Percentiles rank a stretch among this genome's conserved stretches.
Conservation (phyloP, 1,140 invertebrate species). For the Pissodes strobi region DNA sequence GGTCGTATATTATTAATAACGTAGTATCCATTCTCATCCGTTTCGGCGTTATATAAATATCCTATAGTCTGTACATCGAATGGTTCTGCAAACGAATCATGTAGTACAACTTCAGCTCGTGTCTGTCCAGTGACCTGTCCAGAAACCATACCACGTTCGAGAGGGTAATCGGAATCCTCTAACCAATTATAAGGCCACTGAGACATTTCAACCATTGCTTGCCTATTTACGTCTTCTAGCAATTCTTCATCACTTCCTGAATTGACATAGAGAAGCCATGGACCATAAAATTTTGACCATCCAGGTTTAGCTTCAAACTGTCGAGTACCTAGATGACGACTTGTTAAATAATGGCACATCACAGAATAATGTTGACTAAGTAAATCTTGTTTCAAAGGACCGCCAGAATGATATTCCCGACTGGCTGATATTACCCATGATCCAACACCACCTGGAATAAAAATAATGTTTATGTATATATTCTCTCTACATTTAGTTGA, state of each 20-base stretch:
- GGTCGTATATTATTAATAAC: not conserved
- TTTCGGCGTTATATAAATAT: not conserved
- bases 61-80: constrained; percentile 4
- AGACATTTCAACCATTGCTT: not conserved
- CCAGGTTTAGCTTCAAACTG: not conserved
- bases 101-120: not conserved
- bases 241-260: not conserved
- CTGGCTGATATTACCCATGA: constrained; percentile 6
- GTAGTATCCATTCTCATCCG: not conserved
- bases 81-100: not conserved
- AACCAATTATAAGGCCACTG: constrained; percentile 1
- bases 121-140: constrained; percentile 2
- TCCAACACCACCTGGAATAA: not conserved
- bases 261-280: constrained; percentile 1
- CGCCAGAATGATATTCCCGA: no score
- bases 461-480: no score
- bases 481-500: no score
- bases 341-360: not conserved
- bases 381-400: constrained; percentile 6
- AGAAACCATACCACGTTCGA: not conserved
- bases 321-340: not conserved
- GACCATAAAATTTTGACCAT: constrained; percentile 5
- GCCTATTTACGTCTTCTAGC: not conserved
- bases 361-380: not conserved
- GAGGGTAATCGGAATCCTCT: not conserved